A percentile compares a stretch with the other conserved stretches of the same genome.
These are phyloP conservation scores for Sardinella longiceps DNA, from an alignment of 2,797 vertebrate species.

Conservation along the genomic window DNA sequence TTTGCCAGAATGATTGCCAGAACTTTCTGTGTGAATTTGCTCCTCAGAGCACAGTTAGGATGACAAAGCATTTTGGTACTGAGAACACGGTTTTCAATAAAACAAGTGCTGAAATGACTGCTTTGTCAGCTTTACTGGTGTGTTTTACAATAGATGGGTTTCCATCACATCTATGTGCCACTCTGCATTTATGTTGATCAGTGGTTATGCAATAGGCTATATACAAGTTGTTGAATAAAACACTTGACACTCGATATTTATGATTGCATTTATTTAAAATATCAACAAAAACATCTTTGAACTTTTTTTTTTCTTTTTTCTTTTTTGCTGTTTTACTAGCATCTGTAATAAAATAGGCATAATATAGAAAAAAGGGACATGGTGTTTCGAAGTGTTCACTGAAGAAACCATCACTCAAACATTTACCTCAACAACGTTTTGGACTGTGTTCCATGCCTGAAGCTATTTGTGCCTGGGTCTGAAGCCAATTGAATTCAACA, in stretches of 20 bases:
- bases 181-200: too few species aligned
- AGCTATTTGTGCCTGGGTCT: too few species aligned
- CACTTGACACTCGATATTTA: background rate
- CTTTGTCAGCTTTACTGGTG: background rate
- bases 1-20: background rate
- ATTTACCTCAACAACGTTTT: too few species aligned
- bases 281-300: background rate
- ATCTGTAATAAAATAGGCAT: background rate
- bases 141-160: too few species aligned
- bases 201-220: too few species aligned
- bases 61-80: background rate
- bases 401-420: background rate
- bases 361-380: background rate
- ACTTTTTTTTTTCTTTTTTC: conserved; percentile 28
- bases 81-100: background rate
- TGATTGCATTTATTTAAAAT: background rate
- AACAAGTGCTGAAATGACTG: background rate
- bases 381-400: background rate
- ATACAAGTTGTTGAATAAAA: background rate
- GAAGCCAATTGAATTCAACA: too few species aligned
- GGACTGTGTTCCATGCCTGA: too few species aligned
- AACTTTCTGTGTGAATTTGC: background rate
- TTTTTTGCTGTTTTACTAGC: conserved; percentile 21
- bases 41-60: background rate
- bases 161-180: too few species aligned